Base-by-base conservation (phyloP, 2,888 invertebrate species). In the Catocala sponsa region DNA sequence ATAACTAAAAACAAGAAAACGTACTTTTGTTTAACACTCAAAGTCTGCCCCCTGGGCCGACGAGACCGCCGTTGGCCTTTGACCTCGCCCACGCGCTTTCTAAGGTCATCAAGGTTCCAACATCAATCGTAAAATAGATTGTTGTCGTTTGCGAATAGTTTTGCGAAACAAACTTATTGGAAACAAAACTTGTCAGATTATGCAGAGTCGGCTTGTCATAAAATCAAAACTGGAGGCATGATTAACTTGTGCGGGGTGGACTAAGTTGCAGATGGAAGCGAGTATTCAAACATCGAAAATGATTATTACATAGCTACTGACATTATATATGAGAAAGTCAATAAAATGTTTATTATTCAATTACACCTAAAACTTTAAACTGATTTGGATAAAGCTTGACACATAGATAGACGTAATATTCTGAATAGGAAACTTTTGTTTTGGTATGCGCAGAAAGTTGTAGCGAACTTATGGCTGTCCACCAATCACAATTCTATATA, bases 151-250 rank as follows among this genome's bases (percentile, higher is more conserved):
- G 44, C 49, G 35, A 48, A 59, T 59, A 54, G 32, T 58, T 52
- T 55, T 25, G 49, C 49, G 11, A 44, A 49, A 15, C 33, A 44
- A 32, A 51, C 33, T 63, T 66, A 63, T 68, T 73, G 74, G 75
- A 74, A 71, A 73, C 74, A 74, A 75, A 77, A 74, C 75, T 70
- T 70, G 76, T 77, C 74, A 73, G 61, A 81, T 78, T 76, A 78
- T 80, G 80, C 80, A 76, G 79, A 76, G 78, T 76, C 79, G 63
- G 81, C 35, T 59, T 80, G 86, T 85, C 88, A 85, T 88, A 84
- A 86, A 87, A 86, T 85, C 87, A 84, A 85, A 88, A 81, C 74
- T 82, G 79, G 80, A 75, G 68, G 73, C 82, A 80, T 86, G 89
- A 88, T 89, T 80, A 83, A 83, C 81, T 75, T 65, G 68, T 60